Conservation (phyloP, 2,888 invertebrate species). For the Synanthedon myopaeformis region DNA sequence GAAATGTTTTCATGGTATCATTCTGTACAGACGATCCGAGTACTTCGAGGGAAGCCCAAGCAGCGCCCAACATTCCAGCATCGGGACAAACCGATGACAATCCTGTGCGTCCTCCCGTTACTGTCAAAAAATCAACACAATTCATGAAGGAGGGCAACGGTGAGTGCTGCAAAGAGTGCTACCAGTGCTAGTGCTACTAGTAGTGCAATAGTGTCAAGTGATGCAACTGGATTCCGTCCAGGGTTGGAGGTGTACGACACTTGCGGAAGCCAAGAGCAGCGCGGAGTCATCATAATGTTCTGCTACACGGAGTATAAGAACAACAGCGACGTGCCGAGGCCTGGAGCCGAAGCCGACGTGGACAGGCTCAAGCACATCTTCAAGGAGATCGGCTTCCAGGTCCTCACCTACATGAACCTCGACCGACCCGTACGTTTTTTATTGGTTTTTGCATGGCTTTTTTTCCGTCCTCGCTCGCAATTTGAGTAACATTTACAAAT, state of each 20-base stretch:
- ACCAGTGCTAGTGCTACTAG: not conserved
- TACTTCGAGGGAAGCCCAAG: not conserved
- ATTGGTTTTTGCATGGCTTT: too few relatives aligned
- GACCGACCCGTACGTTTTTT: conserved; percentile 36
- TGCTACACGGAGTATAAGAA: conserved; percentile 70
- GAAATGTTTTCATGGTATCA: too few relatives aligned
- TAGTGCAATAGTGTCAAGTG: not conserved
- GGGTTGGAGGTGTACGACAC: conserved; percentile 61
- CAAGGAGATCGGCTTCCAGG: conserved; percentile 68
- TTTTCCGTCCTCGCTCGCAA: too few relatives aligned
- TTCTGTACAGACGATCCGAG: not conserved
- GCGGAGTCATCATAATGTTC: conserved; percentile 73
- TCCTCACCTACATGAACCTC: conserved; percentile 47
- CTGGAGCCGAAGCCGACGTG: conserved; percentile 73
- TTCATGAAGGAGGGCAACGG: conserved; percentile 32
- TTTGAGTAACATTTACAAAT: too few relatives aligned
- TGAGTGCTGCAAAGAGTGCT: conserved; percentile 7
- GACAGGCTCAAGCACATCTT: conserved; percentile 71
- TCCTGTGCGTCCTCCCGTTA: conserved; percentile 20
- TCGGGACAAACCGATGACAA: conserved; percentile 11
- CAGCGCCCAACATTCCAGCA: conserved; percentile 1
- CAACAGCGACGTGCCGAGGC: conserved; percentile 42
- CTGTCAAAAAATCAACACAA: conserved; percentile 36
- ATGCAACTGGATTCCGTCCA: conserved; percentile 9
- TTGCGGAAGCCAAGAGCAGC: conserved; percentile 45